A percentile compares a stretch with the other conserved stretches of the same genome.
phyloP scores from a whole-genome alignment of 1,140 invertebrate genomes.

The Magallana ariakensis region DNA sequence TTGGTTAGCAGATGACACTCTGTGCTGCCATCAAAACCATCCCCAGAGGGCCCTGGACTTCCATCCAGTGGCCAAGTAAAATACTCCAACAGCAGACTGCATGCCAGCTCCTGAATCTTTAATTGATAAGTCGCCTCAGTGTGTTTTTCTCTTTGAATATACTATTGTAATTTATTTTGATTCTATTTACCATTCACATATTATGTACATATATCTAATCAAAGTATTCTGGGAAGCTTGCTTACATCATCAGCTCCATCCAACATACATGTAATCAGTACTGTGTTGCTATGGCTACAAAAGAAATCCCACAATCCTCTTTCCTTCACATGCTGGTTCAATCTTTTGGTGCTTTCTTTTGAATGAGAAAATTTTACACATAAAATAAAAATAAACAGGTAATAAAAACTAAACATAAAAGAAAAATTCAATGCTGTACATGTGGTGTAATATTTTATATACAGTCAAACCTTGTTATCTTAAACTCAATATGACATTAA shows the following conservation, averaged over 20 bases:
- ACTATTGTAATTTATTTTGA: no score
- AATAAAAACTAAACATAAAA: no score
- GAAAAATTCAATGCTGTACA: no score
- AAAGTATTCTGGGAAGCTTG: no score
- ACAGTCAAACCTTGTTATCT: no score
- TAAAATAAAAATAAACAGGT: no score
- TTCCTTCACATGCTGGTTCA: constrained; percentile 57
- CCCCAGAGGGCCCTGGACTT: neutral
- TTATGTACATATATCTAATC: no score
- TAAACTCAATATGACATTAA: no score
- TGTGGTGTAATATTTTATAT: no score
- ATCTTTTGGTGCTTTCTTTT: constrained; percentile 7
- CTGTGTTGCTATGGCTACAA: constrained; percentile 39
- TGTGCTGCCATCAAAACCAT: neutral
- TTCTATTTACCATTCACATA: no score
- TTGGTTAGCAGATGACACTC: constrained; percentile 68
- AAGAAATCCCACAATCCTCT: constrained; percentile 70
- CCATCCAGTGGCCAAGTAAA: constrained; percentile 61
- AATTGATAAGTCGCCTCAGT: no score
- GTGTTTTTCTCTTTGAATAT: no score
- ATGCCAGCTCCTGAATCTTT: constrained; percentile 80
- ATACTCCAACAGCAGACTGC: constrained; percentile 79
- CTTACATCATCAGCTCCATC: constrained; percentile 78
- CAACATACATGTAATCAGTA: constrained; percentile 67
- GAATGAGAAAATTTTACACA: neutral